These are phyloP conservation scores for Gulo gulo DNA, from an alignment of 2,113 vertebrate genomes.

Conservation along the genomic window DNA sequence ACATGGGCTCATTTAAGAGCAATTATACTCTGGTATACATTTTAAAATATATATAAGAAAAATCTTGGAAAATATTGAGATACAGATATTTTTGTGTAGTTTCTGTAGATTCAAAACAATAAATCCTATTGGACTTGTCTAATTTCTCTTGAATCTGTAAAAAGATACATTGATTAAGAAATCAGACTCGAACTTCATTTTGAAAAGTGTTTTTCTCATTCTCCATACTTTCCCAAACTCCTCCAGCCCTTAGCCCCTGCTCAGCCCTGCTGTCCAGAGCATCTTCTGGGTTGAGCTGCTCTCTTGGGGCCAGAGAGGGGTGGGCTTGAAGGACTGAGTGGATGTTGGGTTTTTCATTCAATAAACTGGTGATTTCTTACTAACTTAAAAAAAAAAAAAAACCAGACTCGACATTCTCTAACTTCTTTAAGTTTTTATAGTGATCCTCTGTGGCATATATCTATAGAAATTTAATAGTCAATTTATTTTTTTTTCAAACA, in stretches of 20 bases:
- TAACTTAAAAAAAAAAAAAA: background rate
- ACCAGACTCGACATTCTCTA: background rate
- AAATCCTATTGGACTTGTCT: background rate
- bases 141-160: background rate
- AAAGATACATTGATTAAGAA: background rate
- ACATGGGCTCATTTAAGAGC: constrained; percentile 5
- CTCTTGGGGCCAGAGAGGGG: background rate
- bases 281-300: background rate
- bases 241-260: background rate
- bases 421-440: background rate
- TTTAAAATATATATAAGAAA: constrained; percentile 8
- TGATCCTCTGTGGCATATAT: background rate
- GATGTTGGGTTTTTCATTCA: constrained; percentile 79
- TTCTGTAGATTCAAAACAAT: background rate
- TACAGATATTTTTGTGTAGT: constrained; percentile 5
- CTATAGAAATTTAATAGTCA: background rate
- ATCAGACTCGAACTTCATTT: constrained; percentile 29
- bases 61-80: background rate
- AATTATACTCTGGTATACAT: background rate
- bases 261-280: background rate
- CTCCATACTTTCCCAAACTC: background rate
- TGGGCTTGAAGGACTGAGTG: background rate
- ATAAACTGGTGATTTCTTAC: constrained; percentile 78
- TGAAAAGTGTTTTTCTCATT: constrained; percentile 46
- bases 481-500: no score